Evolutionary conservation across 2,888 invertebrate genomes (phyloP).

Genomic region (Spodoptera littoralis): DNA sequence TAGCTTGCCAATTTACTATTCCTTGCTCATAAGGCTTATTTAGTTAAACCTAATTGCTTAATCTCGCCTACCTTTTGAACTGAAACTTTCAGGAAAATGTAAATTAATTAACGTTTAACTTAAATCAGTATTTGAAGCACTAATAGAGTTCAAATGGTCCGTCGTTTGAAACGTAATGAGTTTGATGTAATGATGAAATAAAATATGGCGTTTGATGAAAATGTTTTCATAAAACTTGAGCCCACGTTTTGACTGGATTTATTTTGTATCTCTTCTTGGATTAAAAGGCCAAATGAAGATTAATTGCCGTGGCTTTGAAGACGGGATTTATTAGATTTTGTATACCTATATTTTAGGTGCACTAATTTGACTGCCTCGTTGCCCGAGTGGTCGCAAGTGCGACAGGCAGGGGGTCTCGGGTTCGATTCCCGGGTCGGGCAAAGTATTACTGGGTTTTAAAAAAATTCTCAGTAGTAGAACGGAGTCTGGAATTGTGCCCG

Average conservation of each 20-base stretch:
- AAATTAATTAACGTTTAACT: slow-evolving; percentile 42
- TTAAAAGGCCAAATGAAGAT: not conserved
- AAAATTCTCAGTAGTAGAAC: too few relatives aligned
- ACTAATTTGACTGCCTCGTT: too few relatives aligned
- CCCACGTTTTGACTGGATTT: slow-evolving; percentile 12
- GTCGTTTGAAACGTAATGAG: slow-evolving; percentile 36
- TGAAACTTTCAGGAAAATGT: slow-evolving; percentile 27
- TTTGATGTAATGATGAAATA: slow-evolving; percentile 18
- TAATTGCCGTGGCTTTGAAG: not conserved
- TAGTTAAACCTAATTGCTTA: slow-evolving; percentile 40
- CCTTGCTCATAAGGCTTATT: slow-evolving; percentile 33
- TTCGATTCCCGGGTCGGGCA: too few relatives aligned
- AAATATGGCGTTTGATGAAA: not conserved
- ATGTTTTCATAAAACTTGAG: slow-evolving; percentile 6
- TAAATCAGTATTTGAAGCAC: slow-evolving; percentile 35
- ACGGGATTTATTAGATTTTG: slow-evolving; percentile 3
- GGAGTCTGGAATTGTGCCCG: too few relatives aligned
- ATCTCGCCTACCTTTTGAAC: slow-evolving; percentile 37
- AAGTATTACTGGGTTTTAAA: too few relatives aligned
- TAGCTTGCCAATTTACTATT: slow-evolving; percentile 29
- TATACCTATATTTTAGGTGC: too few relatives aligned
- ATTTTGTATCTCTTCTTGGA: slow-evolving; percentile 2
- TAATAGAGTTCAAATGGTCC: slow-evolving; percentile 29
- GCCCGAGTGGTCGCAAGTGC: too few relatives aligned
- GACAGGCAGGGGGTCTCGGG: too few relatives aligned